Evolutionary conservation across 2,888 invertebrate species (phyloP), one percentile per base, ranked within the genome.

Genomic region (Standfussiana lucernea): DNA sequence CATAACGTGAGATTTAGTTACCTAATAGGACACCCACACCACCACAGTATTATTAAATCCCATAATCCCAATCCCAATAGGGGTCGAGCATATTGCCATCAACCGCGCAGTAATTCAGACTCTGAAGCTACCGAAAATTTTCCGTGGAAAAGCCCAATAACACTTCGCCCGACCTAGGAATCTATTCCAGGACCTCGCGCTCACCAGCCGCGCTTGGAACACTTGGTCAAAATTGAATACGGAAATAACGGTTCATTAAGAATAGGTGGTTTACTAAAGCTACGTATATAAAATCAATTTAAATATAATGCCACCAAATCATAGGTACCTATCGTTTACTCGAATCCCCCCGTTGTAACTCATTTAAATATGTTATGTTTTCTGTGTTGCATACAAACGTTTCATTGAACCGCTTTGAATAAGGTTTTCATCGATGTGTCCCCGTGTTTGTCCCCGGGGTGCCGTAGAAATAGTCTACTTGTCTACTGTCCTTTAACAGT

Each of bases 351-450:
- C 13, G 24, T 62, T 56, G 28, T 72, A 40, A 50, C 50, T 72
- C 24, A 50, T 61, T 45, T 24, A 13, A 47, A 61, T 15, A 21
- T 28, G n/a, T 45, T 59, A 37, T 40, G 7, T 77, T 32, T 32
- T 68, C 11, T 50, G 59, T 79, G 61, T 18, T 61, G 42, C 47
- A 71, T 2, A 61, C 28, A 70, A 77, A 61, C 35, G 35, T 62
- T 50, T 42, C 37, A 45, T 42, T 62, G 61, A 79, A 62, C 28
- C 15, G 13, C 61, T 77, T 24, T 45, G 69, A 61, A 79, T 79
- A 37, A 69, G 40, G 24, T 28, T 56, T 59, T 42, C 47, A 72
- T 65, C 11, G 56, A 72, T 65, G 28, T 59, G 40, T n/a, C n/a
- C 50, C 50, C 35, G 11, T 50, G 50, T 40, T 11, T 37, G 50